A percentile compares a stretch with the other conserved stretches of the same genome.
Evolutionary conservation across 1,140 invertebrate genomes (phyloP).

Genomic region (Cydia splendana): DNA sequence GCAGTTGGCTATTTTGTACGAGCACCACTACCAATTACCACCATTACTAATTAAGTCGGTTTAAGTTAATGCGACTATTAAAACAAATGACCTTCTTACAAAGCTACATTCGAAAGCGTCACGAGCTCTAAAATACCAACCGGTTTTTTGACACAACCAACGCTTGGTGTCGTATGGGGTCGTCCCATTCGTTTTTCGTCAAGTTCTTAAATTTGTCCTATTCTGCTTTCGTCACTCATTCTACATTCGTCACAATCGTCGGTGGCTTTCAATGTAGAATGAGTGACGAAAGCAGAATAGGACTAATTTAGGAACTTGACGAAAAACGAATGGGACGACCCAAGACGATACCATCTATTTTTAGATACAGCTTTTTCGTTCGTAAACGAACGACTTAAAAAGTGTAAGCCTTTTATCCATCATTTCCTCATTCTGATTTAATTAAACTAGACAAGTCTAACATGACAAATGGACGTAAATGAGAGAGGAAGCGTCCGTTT

Average conservation of each 20-base stretch:
- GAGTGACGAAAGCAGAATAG: too few species aligned
- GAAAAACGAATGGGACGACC: too few species aligned
- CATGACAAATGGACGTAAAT: conserved; percentile 38
- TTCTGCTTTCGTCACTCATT: too few species aligned
- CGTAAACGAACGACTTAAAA: too few species aligned
- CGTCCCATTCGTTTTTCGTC: too few species aligned
- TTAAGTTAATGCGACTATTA: neutral
- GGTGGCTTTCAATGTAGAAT: too few species aligned
- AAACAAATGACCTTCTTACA: neutral
- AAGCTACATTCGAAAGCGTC: neutral
- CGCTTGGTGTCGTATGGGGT: too few species aligned
- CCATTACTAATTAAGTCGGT: neutral
- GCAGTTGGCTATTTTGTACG: neutral
- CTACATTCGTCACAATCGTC: too few species aligned
- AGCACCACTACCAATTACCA: neutral
- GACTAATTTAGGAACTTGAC: too few species aligned
- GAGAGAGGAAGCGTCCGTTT: conserved; percentile 56
- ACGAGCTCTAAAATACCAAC: neutral
- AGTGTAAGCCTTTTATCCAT: neutral
- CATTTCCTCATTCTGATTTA: conserved; percentile 23
- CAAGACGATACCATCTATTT: too few species aligned
- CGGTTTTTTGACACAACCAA: neutral
- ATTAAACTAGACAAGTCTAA: conserved; percentile 22
- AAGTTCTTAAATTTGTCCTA: too few species aligned
- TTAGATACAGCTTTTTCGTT: neutral